Base-by-base conservation (phyloP, 2,888 invertebrate genomes). In the Carcina quercana region DNA sequence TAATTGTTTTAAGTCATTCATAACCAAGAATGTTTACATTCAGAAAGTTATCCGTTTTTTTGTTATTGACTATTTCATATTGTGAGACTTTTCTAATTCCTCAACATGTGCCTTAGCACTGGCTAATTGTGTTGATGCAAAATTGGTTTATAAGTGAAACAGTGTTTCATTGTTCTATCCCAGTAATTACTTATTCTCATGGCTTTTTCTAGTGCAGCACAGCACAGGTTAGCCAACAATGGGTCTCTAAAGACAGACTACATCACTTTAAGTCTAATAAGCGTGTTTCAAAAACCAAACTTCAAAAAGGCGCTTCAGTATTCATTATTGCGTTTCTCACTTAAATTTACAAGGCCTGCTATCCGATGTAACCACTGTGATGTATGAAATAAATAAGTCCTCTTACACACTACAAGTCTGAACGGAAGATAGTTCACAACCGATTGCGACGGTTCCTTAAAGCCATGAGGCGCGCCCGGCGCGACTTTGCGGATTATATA, bases 381-480 rank as follows among this genome's bases (percentile, higher is more conserved):
- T 80, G 82, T 68, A 42, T 36, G 47, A 70, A 80, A 82, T 82
- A 80, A 82, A 80, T 80, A 80, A 76, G 75, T 78, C 72, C 50
- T 58, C 80, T 82, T 82, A 82, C 44, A 71, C 78, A 76, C 76
- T 78, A 79, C 40, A 67, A n/a, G 72, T 80, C 74, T 70, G 68
- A 74, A 78, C 74, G 72, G 74, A 76, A 66, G 56, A 66, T 54
- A 60, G 73, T 72, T 83, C 82, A 83, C 82, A 82, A 83, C 82
- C 82, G 79, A 67, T 74, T 69, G 48, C 69, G 75, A 66, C 82
- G 80, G 75, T 78, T 75, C 50, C 76, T 76, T 64, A 80, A 47
- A 62, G 80, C 80, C 72, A 71, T 70, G 54, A 79, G 80, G 67
- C 82, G 82, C 82, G 75, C 80, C 30, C 80, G 74, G 79, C 82